A percentile compares a stretch with the other conserved stretches of the same genome.
phyloP scores from a whole-genome alignment of 64 coral and sea anemone species.

The Exaiptasia diaphana region DNA sequence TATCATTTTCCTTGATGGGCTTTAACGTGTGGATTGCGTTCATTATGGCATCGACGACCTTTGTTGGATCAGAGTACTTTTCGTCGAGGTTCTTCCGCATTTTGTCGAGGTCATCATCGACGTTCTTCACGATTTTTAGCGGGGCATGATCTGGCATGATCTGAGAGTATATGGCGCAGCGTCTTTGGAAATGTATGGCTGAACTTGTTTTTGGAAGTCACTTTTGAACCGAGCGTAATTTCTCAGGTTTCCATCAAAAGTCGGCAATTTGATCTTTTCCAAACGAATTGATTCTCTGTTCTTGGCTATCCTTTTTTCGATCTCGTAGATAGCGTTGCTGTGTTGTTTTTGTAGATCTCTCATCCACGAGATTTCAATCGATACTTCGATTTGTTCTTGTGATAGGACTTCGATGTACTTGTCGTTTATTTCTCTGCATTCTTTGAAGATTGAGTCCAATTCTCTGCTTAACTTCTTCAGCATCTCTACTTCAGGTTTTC shows the following conservation, averaged over 20 bases:
- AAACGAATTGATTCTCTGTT: neutral
- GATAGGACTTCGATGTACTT: neutral
- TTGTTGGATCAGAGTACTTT: constrained; percentile 28
- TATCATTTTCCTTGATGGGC: constrained; percentile 8
- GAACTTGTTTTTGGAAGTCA: constrained; percentile 35
- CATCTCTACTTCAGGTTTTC: no score
- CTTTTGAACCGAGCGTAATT: constrained; percentile 26
- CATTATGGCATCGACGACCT: neutral
- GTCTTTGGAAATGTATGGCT: neutral
- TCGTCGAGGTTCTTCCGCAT: constrained; percentile 15
- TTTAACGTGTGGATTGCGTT: neutral
- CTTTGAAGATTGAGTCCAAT: neutral
- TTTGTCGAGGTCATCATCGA: constrained; percentile 3
- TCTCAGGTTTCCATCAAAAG: constrained; percentile 25
- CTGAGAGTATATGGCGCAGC: neutral
- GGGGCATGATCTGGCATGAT: constrained; percentile 1
- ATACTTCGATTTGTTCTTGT: neutral
- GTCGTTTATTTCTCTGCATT: neutral
- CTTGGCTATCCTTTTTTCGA: neutral
- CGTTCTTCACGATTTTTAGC: neutral
- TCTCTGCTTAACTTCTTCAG: neutral
- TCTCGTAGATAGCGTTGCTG: neutral
- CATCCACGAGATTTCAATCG: constrained; percentile 20
- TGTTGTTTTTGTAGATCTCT: constrained; percentile 3
- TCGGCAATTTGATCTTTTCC: constrained; percentile 31